These are phyloP conservation scores for Platyrinchus mystaceus DNA, from an alignment of 2,797 vertebrate species.

Conservation along the genomic window DNA sequence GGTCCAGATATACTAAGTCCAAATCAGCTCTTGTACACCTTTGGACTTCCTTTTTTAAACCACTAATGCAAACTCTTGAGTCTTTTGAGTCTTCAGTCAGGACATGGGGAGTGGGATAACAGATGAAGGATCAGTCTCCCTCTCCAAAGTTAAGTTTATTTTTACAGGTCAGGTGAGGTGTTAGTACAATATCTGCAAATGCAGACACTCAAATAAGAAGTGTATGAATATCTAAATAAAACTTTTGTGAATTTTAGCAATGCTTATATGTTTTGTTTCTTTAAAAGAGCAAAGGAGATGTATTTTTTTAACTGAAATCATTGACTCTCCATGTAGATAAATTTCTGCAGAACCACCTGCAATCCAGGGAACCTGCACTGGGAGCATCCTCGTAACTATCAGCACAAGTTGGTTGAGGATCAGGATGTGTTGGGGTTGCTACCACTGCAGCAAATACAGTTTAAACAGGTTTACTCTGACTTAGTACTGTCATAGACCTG, in stretches of 20 bases:
- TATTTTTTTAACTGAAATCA: not conserved
- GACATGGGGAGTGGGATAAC: accelerated
- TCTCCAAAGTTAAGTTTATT: not conserved
- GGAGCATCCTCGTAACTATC: not conserved
- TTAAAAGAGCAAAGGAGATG: not conserved
- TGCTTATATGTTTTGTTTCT: not conserved
- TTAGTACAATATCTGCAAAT: not conserved
- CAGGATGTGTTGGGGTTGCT: not conserved
- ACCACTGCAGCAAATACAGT: not conserved
- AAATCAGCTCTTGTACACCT: not conserved
- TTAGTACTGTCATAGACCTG: not conserved
- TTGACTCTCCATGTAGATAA: not conserved
- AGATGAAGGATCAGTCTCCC: not conserved
- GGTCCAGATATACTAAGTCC: not conserved
- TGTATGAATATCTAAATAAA: not conserved
- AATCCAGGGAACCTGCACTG: not conserved
- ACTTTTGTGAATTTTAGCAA: not conserved
- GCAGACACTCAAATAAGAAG: not conserved
- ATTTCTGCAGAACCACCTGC: not conserved
- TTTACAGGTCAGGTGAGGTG: not conserved
- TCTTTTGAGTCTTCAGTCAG: not conserved
- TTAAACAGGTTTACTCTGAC: not conserved
- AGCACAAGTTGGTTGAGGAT: not conserved
- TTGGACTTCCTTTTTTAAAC: not conserved
- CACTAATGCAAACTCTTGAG: not conserved